Base-by-base conservation (phyloP, 2,888 invertebrate genomes). In the Acrobasis repandana region DNA sequence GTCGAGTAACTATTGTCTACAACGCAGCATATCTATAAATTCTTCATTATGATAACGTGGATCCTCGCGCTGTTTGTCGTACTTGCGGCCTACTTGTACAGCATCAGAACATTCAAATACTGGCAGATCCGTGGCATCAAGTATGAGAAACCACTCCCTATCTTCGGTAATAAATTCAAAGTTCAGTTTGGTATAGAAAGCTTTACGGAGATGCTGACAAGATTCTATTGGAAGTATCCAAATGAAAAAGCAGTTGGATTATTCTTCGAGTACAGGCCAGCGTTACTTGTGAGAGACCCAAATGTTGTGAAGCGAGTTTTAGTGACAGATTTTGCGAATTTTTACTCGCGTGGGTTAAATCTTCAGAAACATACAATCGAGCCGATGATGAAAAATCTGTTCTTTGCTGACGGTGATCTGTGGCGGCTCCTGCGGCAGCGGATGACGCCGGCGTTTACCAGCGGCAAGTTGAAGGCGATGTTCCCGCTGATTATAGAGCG, bases 371-470 rank as follows among this genome's bases (percentile, higher is more conserved):
- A 70, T 0, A 75, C 73, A 2, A 73, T 84, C 5, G 85, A 86
- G 56, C 83, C 85, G 1, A 65, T 87, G 64, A 54, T 83, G 64
- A 74, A 75, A 1, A 87, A 85, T 63, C 57, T 86, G 54, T 86
- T 87, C 60, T 80, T 84, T 57, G 83, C 82, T 14, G 86, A 85
- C 59, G 86, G 86, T 0, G 86, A 86, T 64, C 56, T 81, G 50
- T 88, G 88, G 88, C 76, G 79, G 52, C 65, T 86, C 65, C 68
- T 87, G 61, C 76, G 88, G 9, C 83, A 85, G 71, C 78, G 85
- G 52, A 79, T 88, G 73, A 86, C 87, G 43, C 82, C 86, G 2
- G 83, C 86, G 1, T 88, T 88, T 68, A 81, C 84, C 8, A 80
- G 79, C 58, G 83, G 86, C 36, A 87, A 85, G 71, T 74, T 86